Percentiles rank a stretch among this genome's conserved stretches.
Evolutionary conservation across 2,888 invertebrate species (phyloP).

Genomic region (Trissonchulus sp.): DNA sequence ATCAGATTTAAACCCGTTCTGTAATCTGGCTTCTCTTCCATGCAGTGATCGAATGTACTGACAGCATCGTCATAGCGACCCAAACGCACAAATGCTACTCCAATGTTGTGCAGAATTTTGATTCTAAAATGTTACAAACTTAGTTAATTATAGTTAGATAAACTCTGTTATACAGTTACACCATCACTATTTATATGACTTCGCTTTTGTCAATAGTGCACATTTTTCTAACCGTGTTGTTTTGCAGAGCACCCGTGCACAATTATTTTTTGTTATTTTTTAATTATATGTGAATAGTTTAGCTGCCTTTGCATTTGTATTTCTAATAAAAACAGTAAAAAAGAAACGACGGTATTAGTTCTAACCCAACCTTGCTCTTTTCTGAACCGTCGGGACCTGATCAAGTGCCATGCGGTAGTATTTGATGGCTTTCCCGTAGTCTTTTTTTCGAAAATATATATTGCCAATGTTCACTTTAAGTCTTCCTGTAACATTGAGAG

Average conservation of each 20-base stretch:
- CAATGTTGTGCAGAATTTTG: slow-evolving; percentile 97
- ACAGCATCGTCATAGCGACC: slow-evolving; percentile 93
- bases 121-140: slow-evolving; percentile 67
- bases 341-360: too few species aligned
- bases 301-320: too few species aligned
- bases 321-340: too few species aligned
- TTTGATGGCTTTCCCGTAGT: slow-evolving; percentile 87
- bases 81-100: slow-evolving; percentile 85
- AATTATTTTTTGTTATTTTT: too few species aligned
- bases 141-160: too few species aligned
- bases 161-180: too few species aligned
- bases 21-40: slow-evolving; percentile 87
- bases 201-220: too few species aligned
- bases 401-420: slow-evolving; percentile 97
- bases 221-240: too few species aligned
- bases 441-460: slow-evolving; percentile 85
- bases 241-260: too few species aligned
- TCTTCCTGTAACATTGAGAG: slow-evolving; percentile 61
- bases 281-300: too few species aligned
- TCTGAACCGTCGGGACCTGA: slow-evolving; percentile 82
- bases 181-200: too few species aligned
- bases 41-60: slow-evolving; percentile 92
- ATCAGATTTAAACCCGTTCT: slow-evolving; percentile 77
- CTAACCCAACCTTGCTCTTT: slow-evolving; percentile 85
- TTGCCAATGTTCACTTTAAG: slow-evolving; percentile 97